Conservation (phyloP, 2,797 vertebrate species). For the Enteromius fasciolatus region DNA sequence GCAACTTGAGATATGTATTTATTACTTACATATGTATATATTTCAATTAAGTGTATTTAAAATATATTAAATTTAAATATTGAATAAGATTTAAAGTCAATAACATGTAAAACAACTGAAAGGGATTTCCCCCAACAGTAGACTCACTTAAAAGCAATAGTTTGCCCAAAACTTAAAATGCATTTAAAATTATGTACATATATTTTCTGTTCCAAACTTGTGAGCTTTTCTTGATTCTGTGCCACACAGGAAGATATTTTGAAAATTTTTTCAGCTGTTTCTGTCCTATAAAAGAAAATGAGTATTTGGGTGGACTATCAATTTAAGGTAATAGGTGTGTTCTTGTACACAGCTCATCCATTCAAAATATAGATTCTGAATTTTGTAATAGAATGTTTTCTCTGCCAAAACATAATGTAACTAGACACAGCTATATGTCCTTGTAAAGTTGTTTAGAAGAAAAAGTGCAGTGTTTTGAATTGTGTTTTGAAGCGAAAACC, state of each 20-base stretch:
- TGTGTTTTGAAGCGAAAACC: neutral
- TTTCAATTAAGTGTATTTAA: neutral
- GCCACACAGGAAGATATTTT: neutral
- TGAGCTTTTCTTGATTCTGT: neutral
- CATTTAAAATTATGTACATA: neutral
- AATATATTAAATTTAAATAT: neutral
- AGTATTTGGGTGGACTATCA: neutral
- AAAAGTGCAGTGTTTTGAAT: neutral
- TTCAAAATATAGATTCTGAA: neutral
- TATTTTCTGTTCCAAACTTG: neutral
- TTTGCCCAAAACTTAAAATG: neutral
- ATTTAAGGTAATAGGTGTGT: neutral
- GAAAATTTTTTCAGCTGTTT: neutral
- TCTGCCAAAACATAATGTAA: neutral
- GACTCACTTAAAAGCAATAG: neutral
- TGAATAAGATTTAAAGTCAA: neutral
- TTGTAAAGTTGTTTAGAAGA: neutral
- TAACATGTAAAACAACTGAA: neutral
- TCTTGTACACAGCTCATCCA: neutral
- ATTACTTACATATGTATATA: neutral
- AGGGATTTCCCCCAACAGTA: neutral
- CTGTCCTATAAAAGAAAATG: neutral
- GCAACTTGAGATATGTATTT: neutral
- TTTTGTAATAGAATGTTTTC: neutral
- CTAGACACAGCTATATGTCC: neutral